Base-by-base conservation (phyloP, 1,140 invertebrate species). In the Stratiolaelaps scimitus region DNA sequence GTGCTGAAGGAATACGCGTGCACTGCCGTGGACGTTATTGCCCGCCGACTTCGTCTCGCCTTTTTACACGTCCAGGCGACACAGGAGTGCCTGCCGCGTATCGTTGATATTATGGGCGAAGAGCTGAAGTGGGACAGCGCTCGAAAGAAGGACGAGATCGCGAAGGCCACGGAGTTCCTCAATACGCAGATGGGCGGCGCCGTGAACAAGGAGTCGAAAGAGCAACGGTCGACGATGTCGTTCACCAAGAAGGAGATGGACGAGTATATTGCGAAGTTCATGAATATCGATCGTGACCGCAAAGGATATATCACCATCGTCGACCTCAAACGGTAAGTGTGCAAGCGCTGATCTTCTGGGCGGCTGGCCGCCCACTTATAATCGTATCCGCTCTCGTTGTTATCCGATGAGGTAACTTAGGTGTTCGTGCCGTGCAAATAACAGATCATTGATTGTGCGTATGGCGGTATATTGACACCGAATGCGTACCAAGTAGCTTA, bases 261-360 rank as follows among this genome's bases (percentile, higher is more conserved):
- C 73, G 79, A 85, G 1, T 96, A 95, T 74, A 91, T 92, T 68
- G 92, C 92, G 73, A 82, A 92, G 64, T 98, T 98, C 83, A 85
- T 93, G 73, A 83, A 88, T 68, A 85, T 98, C 67, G 95, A 98
- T 78, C 85, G 85, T 71, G 94, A 96, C 73, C 84, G 86, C 71
- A 98, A 98, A 76, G 95, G 95, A 70, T 98, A 92, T 73, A 92
- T 98, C 48, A 96, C 92, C 40, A 88, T 98, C 67, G 96, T 94
- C 75, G 95, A 98, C 76, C 89, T 98, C 67, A 81, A 93, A 68
- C 80, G 87, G 89, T 75, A 82, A 98, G 23, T 92, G 97, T 85
- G 92, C 95, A 81, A 73, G 72, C 70, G 45, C 34, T 10, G 10
- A 40, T 40, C 4, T 40, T 40, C 34, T 10, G 34, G 34, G 34